These are phyloP conservation scores for Belgica antarctica DNA, from an alignment of 2,888 invertebrate species.

Conservation along the genomic window DNA sequence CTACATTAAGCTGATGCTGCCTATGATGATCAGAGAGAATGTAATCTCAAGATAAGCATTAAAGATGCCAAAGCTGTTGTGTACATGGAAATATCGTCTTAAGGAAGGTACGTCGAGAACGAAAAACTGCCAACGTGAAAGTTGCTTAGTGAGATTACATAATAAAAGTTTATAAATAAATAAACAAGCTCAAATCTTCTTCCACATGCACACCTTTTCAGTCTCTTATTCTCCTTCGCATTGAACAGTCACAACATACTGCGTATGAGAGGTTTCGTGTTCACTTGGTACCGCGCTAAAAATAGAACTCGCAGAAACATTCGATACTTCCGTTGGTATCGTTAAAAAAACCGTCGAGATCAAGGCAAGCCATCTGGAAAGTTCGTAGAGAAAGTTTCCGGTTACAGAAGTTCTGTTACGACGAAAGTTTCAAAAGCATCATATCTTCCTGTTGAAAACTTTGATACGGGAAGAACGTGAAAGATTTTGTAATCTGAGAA, in stretches of 20 bases:
- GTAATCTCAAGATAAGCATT: slow-evolving; percentile 1
- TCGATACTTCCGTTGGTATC: too few species aligned
- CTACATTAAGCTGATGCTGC: not conserved
- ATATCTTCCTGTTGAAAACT: too few species aligned
- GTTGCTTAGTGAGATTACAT: not conserved
- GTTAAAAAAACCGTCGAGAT: too few species aligned
- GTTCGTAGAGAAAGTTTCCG: too few species aligned
- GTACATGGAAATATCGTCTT: not conserved
- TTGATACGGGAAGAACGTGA: too few species aligned
- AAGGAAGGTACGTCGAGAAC: not conserved
- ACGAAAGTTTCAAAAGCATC: too few species aligned
- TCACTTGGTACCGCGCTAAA: not conserved
- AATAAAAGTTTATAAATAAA: slow-evolving; percentile 3
- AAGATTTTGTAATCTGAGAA: too few species aligned
- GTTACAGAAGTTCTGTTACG: too few species aligned
- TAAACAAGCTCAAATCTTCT: not conserved
- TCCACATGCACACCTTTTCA: not conserved
- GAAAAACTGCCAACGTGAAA: not conserved
- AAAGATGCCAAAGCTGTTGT: not conserved
- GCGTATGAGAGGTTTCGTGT: not conserved
- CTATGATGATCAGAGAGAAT: not conserved
- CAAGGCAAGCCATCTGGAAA: too few species aligned
- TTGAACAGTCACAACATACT: not conserved
- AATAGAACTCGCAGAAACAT: not conserved
- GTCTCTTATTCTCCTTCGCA: not conserved